A percentile compares a stretch with the other conserved stretches of the same genome.
Evolutionary conservation across 2,888 invertebrate species (phyloP).

Genomic region (Leucophora obtusa): DNA sequence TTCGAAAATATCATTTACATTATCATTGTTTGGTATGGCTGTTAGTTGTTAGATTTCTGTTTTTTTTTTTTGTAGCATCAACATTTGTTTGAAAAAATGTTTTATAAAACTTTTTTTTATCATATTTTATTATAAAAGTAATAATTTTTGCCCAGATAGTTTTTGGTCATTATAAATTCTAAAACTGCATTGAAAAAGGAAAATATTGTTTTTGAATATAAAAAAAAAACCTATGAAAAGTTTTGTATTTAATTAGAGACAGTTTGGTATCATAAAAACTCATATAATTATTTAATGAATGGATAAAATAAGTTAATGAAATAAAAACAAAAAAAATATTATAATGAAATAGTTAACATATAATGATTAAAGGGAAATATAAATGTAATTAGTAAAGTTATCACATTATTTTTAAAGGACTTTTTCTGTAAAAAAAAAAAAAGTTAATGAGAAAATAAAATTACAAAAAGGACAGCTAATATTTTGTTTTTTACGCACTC

Average conservation of each 20-base stretch:
- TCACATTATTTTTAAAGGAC: too few species aligned
- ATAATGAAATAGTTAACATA: too few species aligned
- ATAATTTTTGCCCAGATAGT: not conserved
- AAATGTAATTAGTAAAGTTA: too few species aligned
- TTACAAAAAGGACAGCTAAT: too few species aligned
- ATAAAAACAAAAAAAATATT: too few species aligned
- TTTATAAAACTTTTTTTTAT: not conserved
- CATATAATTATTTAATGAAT: too few species aligned
- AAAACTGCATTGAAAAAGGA: not conserved
- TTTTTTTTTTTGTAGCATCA: not conserved
- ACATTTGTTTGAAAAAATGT: not conserved
- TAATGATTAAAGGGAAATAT: too few species aligned
- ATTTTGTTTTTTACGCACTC: too few species aligned
- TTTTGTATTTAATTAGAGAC: conserved; percentile 15
- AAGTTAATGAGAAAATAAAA: too few species aligned
- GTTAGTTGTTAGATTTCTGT: too few species aligned
- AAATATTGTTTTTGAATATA: not conserved
- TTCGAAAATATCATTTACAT: not conserved
- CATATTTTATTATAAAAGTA: not conserved
- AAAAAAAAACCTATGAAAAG: not conserved
- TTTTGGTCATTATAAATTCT: not conserved
- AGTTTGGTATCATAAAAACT: not conserved
- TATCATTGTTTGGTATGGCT: not conserved
- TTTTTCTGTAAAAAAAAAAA: too few species aligned
- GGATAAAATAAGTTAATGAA: too few species aligned